Evolutionary conservation across 1,140 invertebrate genomes (phyloP).

Genomic region (Halesus radiatus): DNA sequence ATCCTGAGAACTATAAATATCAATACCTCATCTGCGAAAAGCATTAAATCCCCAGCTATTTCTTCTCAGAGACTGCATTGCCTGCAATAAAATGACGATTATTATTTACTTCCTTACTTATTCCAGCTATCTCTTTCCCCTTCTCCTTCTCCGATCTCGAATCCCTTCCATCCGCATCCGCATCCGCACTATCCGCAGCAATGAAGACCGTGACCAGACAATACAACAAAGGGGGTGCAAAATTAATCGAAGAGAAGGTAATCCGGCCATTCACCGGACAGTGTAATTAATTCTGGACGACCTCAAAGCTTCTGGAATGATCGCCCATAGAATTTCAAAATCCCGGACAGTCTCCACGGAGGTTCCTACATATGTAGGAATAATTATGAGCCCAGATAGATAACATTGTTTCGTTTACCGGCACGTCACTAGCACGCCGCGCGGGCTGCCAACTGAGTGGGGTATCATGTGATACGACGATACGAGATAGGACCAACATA

Average conservation of each 20-base stretch:
- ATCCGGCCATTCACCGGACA: conserved; percentile 28
- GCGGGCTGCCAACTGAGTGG: not conserved
- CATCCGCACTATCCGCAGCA: conserved; percentile 1
- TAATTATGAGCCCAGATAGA: conserved; percentile 28
- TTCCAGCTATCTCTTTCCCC: too few species aligned
- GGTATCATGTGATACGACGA: too few species aligned
- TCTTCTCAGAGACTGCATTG: too few species aligned
- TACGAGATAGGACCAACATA: too few species aligned
- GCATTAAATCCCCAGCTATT: too few species aligned
- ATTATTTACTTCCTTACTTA: too few species aligned
- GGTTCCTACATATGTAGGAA: conserved; percentile 26
- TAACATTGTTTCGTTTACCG: conserved; percentile 41
- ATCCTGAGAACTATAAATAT: too few species aligned
- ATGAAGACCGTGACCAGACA: conserved; percentile 23
- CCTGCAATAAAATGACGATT: too few species aligned
- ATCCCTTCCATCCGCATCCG: too few species aligned
- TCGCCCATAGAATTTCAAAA: not conserved
- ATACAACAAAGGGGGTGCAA: conserved; percentile 33
- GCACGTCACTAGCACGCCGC: conserved; percentile 3
- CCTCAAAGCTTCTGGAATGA: conserved; percentile 35
- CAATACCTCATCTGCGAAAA: too few species aligned
- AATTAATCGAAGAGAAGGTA: conserved; percentile 41
- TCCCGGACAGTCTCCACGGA: not conserved
- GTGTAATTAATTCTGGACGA: conserved; percentile 39
- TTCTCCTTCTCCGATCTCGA: too few species aligned